Conservation (phyloP, 2,797 vertebrate species). For the Amazona ochrocephala region DNA sequence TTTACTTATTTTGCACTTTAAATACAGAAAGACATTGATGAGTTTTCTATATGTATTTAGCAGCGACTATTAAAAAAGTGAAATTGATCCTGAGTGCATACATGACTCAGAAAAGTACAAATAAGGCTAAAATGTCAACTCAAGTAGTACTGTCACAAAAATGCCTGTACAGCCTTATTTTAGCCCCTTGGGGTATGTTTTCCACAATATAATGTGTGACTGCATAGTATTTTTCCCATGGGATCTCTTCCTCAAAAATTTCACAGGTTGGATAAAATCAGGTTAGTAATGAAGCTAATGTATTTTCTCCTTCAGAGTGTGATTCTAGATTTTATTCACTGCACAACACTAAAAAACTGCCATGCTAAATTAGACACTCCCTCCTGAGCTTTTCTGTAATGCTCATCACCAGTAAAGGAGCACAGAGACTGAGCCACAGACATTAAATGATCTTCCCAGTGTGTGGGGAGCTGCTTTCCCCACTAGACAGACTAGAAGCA, state of each 20-base stretch:
- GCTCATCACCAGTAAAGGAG: not conserved
- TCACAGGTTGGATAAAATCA: not conserved
- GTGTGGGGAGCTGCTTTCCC: not conserved
- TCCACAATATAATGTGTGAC: accelerated
- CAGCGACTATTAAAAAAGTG: not conserved
- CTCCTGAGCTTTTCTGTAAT: not conserved
- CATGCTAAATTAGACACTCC: not conserved
- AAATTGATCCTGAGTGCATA: not conserved
- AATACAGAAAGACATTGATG: not conserved
- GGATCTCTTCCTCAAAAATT: not conserved
- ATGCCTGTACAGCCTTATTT: not conserved
- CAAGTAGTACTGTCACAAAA: not conserved
- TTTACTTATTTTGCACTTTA: not conserved
- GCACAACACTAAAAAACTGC: not conserved
- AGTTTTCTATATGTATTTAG: not conserved
- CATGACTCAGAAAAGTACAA: not conserved
- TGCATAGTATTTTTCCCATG: not conserved
- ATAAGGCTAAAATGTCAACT: not conserved
- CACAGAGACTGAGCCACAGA: not conserved
- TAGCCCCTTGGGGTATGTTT: not conserved
- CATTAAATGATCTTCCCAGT: not conserved
- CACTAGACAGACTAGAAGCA: not conserved
- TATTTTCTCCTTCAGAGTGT: not conserved
- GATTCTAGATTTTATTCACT: not conserved
- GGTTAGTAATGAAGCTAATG: not conserved